Evolutionary conservation across 2,797 vertebrate genomes (phyloP).

Genomic region (Coregonus suidteri): DNA sequence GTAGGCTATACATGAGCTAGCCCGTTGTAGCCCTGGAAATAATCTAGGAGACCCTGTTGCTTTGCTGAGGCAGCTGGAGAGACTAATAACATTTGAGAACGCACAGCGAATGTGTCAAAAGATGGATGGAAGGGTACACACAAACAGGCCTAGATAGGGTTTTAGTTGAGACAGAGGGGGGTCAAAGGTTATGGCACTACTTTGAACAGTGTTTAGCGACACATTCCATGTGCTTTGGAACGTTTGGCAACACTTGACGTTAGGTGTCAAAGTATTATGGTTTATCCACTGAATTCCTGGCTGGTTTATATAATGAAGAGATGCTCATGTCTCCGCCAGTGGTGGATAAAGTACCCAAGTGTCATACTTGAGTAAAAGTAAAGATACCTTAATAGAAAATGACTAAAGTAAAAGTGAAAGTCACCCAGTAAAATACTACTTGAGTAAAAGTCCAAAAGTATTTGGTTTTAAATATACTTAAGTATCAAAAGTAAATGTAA

Average conservation of each 20-base stretch:
- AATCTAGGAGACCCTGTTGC: conserved; percentile 40
- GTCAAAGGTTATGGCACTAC: background rate
- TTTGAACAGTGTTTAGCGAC: conserved; percentile 34
- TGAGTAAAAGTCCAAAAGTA: no score
- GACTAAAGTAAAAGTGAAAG: no score
- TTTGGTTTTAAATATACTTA: no score
- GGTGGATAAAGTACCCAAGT: no score
- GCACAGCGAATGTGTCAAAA: conserved; percentile 63
- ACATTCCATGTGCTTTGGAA: background rate
- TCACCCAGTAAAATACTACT: no score
- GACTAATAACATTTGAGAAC: conserved; percentile 74
- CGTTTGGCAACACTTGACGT: background rate
- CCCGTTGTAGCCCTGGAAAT: conserved; percentile 65
- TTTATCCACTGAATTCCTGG: background rate
- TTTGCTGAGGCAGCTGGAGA: conserved; percentile 67
- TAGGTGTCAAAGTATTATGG: background rate
- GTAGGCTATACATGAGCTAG: no score
- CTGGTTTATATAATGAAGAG: no score
- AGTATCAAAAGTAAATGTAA: no score
- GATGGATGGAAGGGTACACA: conserved; percentile 44
- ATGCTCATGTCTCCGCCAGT: no score
- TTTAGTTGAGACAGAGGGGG: conserved; percentile 32
- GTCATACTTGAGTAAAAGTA: no score
- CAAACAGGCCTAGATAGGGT: conserved; percentile 48
- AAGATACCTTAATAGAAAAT: no score